These are phyloP conservation scores for Natrix natrix DNA, from an alignment of 2,797 vertebrate genomes.

Conservation along the genomic window DNA sequence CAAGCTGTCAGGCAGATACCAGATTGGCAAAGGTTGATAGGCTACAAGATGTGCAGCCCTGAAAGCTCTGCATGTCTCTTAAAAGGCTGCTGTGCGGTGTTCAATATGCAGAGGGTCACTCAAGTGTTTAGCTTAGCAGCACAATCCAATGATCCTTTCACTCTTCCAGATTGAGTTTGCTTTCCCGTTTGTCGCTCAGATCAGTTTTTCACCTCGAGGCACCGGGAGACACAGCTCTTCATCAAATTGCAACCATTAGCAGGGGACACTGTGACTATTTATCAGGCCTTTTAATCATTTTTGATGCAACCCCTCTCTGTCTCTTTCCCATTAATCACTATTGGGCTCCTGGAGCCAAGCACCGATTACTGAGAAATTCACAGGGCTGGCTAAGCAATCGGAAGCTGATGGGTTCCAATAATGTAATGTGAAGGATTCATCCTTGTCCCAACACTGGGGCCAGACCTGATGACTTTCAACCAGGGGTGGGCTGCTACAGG, in stretches of 20 bases:
- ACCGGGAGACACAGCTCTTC: background rate
- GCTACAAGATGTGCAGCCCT: background rate
- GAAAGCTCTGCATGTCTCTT: background rate
- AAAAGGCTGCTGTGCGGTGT: background rate
- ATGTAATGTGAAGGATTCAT: background rate
- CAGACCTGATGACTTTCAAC: background rate
- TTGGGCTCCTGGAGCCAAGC: background rate
- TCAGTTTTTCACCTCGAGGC: background rate
- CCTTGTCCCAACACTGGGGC: background rate
- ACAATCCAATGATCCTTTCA: background rate
- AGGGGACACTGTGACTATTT: background rate
- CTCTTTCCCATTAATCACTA: slow-evolving; percentile 26
- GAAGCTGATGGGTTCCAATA: slow-evolving; percentile 15
- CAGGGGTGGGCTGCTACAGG: background rate
- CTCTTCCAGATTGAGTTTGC: slow-evolving; percentile 7
- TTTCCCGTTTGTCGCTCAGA: background rate
- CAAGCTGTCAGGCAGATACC: background rate
- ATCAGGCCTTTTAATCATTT: slow-evolving; percentile 40
- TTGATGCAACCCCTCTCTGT: background rate
- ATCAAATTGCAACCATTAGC: background rate
- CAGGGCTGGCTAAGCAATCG: background rate
- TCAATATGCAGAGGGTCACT: background rate
- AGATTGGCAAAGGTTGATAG: background rate
- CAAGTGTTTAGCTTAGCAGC: background rate
- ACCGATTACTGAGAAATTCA: slow-evolving; percentile 11